Conservation (phyloP, 2,113 vertebrate genomes). For the Dicentrarchus labrax region DNA sequence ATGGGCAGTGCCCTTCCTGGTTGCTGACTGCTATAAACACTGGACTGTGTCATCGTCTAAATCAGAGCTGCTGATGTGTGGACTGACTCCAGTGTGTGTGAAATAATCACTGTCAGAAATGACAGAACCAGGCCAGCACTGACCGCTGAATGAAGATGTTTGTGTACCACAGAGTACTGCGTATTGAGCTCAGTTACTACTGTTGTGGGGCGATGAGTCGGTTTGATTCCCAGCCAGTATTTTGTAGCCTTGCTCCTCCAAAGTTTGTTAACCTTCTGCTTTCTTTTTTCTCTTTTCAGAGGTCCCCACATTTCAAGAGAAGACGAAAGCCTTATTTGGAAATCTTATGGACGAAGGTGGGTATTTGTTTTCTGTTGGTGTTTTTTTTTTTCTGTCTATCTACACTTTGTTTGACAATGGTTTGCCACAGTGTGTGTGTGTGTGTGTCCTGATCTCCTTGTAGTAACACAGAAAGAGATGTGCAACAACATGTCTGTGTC, state of each 20-base stretch:
- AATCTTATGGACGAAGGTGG: slow-evolving; percentile 90
- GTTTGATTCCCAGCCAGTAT: background rate
- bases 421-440: background rate
- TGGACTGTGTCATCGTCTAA: background rate
- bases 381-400: background rate
- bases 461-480: background rate
- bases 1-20: background rate
- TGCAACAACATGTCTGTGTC: background rate
- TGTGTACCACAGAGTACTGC: background rate
- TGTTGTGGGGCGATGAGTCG: background rate
- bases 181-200: background rate
- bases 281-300: slow-evolving; percentile 70
- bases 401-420: background rate
- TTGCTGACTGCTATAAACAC: background rate
- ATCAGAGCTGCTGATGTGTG: background rate
- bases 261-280: slow-evolving; percentile 6
- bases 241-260: background rate
- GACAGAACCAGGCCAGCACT: slow-evolving; percentile 4
- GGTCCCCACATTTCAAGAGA: slow-evolving; percentile 87
- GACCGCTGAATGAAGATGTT: background rate
- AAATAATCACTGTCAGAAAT: background rate
- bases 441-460: background rate
- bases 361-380: slow-evolving; percentile 26
- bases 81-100: background rate
- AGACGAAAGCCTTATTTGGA: slow-evolving; percentile 85